Conservation (phyloP, 2,888 invertebrate genomes). For the Harpalus rufipes region DNA sequence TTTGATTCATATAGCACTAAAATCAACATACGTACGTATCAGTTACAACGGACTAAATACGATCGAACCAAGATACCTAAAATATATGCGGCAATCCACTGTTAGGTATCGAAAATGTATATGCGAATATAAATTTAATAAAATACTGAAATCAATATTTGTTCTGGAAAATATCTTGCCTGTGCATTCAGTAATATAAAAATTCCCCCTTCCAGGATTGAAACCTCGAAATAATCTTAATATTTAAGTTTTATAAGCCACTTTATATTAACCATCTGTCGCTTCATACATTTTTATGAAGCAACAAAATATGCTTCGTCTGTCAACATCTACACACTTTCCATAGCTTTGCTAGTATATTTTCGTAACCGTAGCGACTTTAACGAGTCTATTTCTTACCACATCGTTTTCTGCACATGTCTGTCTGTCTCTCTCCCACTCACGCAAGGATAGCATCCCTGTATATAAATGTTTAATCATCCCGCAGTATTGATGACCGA, state of each 20-base stretch:
- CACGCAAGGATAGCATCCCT: neutral
- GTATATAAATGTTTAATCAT: conserved; percentile 54
- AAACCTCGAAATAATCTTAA: conserved; percentile 35
- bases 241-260: conserved; percentile 40
- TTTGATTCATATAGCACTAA: no score
- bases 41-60: no score
- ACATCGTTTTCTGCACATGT: conserved; percentile 40
- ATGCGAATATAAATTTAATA: no score
- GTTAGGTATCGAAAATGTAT: no score
- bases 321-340: neutral
- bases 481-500: conserved; percentile 22
- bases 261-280: conserved; percentile 48
- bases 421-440: neutral
- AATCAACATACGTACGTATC: no score
- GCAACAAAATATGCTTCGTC: conserved; percentile 32
- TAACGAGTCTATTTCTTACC: conserved; percentile 35
- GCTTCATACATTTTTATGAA: conserved; percentile 41
- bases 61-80: no score
- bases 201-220: neutral
- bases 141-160: no score
- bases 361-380: conserved; percentile 23
- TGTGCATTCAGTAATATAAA: no score
- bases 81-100: no score
- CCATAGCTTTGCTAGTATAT: conserved; percentile 22
- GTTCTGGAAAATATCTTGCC: no score